Percentiles rank a stretch among this genome's conserved stretches.
Evolutionary conservation across 2,797 vertebrate species (phyloP).

Genomic region (Sebastes taczanowskii): DNA sequence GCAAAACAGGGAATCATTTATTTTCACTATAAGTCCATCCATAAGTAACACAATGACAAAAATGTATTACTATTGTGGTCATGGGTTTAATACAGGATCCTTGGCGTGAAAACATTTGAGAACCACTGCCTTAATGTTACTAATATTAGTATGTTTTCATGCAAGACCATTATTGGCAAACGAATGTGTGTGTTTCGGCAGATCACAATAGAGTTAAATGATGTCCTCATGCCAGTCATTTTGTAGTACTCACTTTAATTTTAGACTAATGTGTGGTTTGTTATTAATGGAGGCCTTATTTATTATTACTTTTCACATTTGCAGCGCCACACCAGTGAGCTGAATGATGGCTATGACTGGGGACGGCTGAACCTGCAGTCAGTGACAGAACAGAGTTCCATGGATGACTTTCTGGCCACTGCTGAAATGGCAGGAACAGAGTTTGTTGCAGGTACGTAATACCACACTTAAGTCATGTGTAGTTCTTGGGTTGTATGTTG

Average conservation of each 20-base stretch:
- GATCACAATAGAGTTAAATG: not conserved
- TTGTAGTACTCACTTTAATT: not conserved
- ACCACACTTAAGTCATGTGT: not conserved
- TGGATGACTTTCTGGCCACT: conserved; percentile 95
- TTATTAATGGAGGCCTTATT: not conserved
- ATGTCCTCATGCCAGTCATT: not conserved
- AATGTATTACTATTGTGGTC: too few relatives aligned
- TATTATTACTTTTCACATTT: not conserved
- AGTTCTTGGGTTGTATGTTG: not conserved
- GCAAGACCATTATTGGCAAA: not conserved
- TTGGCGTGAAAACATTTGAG: too few relatives aligned
- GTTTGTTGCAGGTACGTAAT: conserved; percentile 88
- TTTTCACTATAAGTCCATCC: too few relatives aligned
- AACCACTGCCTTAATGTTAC: not conserved
- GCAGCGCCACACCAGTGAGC: conserved; percentile 92
- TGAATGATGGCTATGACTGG: conserved; percentile 92
- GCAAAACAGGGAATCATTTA: too few relatives aligned
- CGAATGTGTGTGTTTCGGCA: not conserved
- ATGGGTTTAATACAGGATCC: too few relatives aligned
- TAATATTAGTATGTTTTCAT: not conserved
- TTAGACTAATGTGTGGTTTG: not conserved
- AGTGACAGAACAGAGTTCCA: conserved; percentile 92
- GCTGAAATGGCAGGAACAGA: conserved; percentile 94
- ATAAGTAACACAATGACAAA: too few relatives aligned
- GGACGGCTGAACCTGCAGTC: conserved; percentile 91